Percentiles rank a stretch among this genome's conserved stretches.
phyloP scores from a whole-genome alignment of 2,113 vertebrate genomes.

The Cyanistes caeruleus region DNA sequence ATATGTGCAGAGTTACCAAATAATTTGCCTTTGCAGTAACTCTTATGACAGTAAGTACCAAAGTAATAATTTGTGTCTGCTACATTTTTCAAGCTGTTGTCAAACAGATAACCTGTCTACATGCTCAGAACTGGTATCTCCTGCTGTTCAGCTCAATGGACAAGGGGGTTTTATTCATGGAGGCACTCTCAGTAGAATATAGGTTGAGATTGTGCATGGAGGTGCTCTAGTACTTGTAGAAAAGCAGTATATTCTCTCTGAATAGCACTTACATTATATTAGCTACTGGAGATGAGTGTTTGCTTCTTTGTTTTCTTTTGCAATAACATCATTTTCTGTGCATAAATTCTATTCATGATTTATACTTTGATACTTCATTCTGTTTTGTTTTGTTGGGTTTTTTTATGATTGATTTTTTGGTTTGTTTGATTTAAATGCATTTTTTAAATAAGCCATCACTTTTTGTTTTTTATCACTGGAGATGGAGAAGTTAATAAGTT shows the following conservation, averaged over 20 bases:
- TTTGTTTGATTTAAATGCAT: conserved; percentile 41
- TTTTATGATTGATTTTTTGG: not conserved
- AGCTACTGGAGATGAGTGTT: conserved; percentile 28
- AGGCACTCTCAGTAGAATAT: conserved; percentile 21
- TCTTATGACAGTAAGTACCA: not conserved
- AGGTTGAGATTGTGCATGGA: conserved; percentile 42
- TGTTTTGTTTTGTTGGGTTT: not conserved
- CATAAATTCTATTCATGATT: conserved; percentile 52
- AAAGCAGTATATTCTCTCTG: conserved; percentile 36
- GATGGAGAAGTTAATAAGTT: conserved; percentile 34
- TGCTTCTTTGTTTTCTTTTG: conserved; percentile 3
- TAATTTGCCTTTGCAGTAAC: conserved; percentile 26
- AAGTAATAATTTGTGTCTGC: conserved; percentile 45
- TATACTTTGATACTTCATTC: conserved; percentile 38
- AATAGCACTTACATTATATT: conserved; percentile 48
- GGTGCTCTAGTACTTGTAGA: conserved; percentile 22
- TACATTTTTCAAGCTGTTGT: conserved; percentile 27
- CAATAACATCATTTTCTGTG: conserved; percentile 31
- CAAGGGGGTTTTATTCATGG: conserved; percentile 44
- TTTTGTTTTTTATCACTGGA: conserved; percentile 67
- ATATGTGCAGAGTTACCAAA: not conserved
- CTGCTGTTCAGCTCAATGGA: conserved; percentile 52
- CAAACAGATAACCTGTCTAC: conserved; percentile 43
- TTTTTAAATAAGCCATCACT: conserved; percentile 65
- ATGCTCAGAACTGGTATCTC: conserved; percentile 28